These are phyloP conservation scores for Habropoda laboriosa DNA, from an alignment of 1,140 invertebrate genomes.

Conservation along the genomic window DNA sequence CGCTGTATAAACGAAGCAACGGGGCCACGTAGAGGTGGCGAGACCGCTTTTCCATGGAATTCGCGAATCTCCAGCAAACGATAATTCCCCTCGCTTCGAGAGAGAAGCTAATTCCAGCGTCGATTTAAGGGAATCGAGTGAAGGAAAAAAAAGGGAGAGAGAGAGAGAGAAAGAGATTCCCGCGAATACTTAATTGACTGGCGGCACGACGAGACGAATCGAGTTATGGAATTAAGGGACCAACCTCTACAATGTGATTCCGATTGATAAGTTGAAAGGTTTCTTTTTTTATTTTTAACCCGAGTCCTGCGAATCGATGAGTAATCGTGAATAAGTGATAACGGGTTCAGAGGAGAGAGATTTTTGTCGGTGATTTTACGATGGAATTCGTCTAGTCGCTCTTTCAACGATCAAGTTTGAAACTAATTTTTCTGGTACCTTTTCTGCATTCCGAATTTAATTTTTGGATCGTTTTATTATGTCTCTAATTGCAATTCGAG, in stretches of 20 bases:
- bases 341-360: not conserved
- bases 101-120: slow-evolving; percentile 17
- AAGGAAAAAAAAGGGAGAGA: not conserved
- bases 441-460: no score
- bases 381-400: no score
- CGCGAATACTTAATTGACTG: slow-evolving; percentile 37
- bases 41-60: not conserved
- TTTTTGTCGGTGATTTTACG: not conserved
- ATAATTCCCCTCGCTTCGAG: slow-evolving; percentile 16
- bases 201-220: not conserved
- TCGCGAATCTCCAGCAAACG: not conserved
- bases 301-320: not conserved
- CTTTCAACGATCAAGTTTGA: no score
- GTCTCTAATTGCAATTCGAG: no score
- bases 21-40: not conserved
- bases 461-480: no score
- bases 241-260: slow-evolving; percentile 6
- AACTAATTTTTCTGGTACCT: no score
- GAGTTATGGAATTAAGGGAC: slow-evolving; percentile 19
- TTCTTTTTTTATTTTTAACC: not conserved
- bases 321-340: not conserved
- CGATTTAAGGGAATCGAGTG: not conserved
- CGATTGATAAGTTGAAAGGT: not conserved
- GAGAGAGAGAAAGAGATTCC: not conserved
- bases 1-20: slow-evolving; percentile 15